phyloP scores from a whole-genome alignment of 1,140 invertebrate genomes.

The Rhagoletis pomonella region DNA sequence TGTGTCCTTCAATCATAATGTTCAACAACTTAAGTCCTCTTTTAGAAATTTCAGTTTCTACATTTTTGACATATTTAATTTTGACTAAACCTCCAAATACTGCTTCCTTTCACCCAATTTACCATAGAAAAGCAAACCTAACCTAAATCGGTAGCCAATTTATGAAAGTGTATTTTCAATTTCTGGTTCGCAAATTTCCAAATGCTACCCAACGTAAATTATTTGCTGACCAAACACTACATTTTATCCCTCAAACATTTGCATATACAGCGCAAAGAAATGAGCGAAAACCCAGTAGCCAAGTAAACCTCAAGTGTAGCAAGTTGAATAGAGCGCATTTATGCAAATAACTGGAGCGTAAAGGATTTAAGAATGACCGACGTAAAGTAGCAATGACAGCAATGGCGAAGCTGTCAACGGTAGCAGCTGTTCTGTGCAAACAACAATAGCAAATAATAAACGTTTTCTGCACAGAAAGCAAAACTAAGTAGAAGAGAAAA shows the following conservation, averaged over 20 bases:
- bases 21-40: too few relatives aligned
- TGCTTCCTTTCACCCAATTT: too few relatives aligned
- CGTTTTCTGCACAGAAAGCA: not conserved
- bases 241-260: not conserved
- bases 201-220: not conserved
- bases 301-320: not conserved
- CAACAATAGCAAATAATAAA: slow-evolving; percentile 26
- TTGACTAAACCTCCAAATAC: too few relatives aligned
- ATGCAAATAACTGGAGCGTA: slow-evolving; percentile 16
- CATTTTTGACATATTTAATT: too few relatives aligned
- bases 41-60: too few relatives aligned
- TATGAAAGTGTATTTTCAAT: not conserved
- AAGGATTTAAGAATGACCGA: not conserved
- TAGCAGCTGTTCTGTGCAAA: slow-evolving; percentile 22
- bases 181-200: not conserved
- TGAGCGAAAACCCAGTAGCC: too few relatives aligned
- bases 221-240: not conserved
- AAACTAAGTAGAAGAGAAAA: not conserved
- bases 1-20: too few relatives aligned
- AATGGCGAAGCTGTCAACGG: slow-evolving; percentile 23
- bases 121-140: too few relatives aligned
- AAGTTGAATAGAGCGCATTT: not conserved
- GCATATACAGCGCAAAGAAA: not conserved
- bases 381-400: not conserved
- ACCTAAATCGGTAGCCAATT: not conserved